These are phyloP conservation scores for Thamnophis elegans DNA, from an alignment of 2,797 vertebrate genomes.

Conservation along the genomic window DNA sequence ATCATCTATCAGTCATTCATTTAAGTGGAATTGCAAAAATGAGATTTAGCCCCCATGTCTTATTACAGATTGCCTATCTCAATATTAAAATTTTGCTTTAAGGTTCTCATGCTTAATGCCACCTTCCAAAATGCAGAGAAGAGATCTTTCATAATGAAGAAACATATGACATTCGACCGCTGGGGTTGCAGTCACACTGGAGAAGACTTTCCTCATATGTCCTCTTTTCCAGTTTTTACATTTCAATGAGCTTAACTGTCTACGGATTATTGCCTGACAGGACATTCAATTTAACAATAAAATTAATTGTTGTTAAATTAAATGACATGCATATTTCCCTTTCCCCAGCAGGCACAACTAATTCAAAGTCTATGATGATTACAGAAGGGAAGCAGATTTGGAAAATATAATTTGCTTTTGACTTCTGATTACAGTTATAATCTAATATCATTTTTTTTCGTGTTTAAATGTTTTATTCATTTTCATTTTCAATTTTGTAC, in stretches of 20 bases:
- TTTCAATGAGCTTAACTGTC: not conserved
- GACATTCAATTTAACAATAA: not conserved
- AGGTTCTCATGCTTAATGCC: not conserved
- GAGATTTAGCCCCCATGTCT: not conserved
- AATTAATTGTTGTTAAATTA: not conserved
- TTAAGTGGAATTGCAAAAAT: not conserved
- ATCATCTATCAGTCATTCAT: not conserved
- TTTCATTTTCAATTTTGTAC: no score
- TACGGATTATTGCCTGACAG: not conserved
- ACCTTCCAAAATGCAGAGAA: not conserved
- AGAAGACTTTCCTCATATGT: not conserved
- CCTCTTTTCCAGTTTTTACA: not conserved
- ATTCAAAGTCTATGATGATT: not conserved
- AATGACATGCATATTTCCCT: not conserved
- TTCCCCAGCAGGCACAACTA: not conserved
- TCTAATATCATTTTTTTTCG: not conserved
- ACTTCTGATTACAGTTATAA: not conserved
- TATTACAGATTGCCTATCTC: not conserved
- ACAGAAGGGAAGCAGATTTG: not conserved
- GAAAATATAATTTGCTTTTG: conserved; percentile 1
- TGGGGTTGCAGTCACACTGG: not conserved
- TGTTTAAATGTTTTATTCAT: no score
- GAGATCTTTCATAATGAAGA: not conserved
- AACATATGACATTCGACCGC: not conserved
- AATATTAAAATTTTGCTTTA: not conserved